Base-by-base conservation (phyloP, 2,888 invertebrate species). In the Cheilosia soror region DNA sequence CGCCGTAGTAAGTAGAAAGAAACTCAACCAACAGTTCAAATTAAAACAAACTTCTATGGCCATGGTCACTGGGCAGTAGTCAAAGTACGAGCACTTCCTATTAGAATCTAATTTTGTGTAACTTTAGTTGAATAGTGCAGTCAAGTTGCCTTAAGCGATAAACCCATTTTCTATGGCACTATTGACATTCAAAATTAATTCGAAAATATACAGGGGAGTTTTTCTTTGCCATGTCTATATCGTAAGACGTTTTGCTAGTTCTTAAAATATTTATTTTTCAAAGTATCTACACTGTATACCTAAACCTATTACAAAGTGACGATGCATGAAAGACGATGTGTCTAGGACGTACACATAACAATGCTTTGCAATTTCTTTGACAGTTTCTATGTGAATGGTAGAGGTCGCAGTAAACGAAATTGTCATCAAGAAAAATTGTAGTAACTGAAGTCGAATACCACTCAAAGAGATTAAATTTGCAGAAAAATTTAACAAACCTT, bases 291-390 rank as follows among this genome's bases (percentile, higher is more conserved):
- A 42, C 33, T 20, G 20, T 20, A 20, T 20, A 2, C 2, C 1
- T 53, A 51, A n/a, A n/a, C 20, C 7, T 9, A 9, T 0, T 7
- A 15, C 42, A 60, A 66, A 73, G 73, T 53, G 60, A 76, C 63
- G 53, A 76, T 82, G 71, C 81, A 82, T 65, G 81, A 71, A 71
- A 82, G 71, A 60, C 71, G 58, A 76, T 71, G 71, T 71, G 76
- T 75, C 68, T 2, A 73, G 58, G 57, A 51, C 55, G 69, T 47
- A 63, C 13, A 13, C 27, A 44, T 57, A 69, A 63, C 57, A 76
- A 76, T 69, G 62, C 51, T 42, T 51, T n/a, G 44, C 51, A 75
- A 69, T 20, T 62, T 57, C 76, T 76, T 82, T 76, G 81, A 76
- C 76, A 69, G 37, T n/a, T 76, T 27, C 9, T 33, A 5, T 27